Evolutionary conservation across 2,888 invertebrate species (phyloP), one percentile per base, ranked within the genome.

Genomic region (Galeruca laticollis): DNA sequence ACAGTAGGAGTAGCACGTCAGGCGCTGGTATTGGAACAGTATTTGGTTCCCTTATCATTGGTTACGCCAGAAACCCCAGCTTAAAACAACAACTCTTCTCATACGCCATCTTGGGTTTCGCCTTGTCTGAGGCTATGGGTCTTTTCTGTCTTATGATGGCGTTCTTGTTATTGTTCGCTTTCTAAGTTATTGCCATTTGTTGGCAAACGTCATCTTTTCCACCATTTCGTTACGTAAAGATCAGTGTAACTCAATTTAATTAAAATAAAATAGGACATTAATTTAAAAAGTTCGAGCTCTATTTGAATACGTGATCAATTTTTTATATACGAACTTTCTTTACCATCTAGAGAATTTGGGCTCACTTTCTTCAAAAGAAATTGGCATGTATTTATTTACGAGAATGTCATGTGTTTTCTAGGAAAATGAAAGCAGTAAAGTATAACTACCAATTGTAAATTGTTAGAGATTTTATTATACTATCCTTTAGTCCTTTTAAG

Each of bases 81-180:
- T 90, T 98, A 83, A 98, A 98, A 88, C 97, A 97, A 87, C 97
- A 98, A 88, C 91, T 98, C 76, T 98, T 98, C 92, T 97, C 97
- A 80, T 98, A 98, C 85, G 97, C 98, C 90, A 97, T 98, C 88
- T 88, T 98, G 87, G 98, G 97, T 82, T 98, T 98, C 87, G 98
- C 98, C 89, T 89, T 98, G 87, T 97, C 97, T 84, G 98, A 98
- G 89, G 98, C 98, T 87, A 98, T 98, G 98, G 98, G 98, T 89
- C 94, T 98, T 79, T 98, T 98, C 92, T 98, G 98, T 93, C 93
- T 98, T 88, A 97, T 98, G 96, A 98, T 98, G 97, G 97, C 97
- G 87, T 98, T 98, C 93, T 89, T 98, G 87, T 90, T 98, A 87
- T 89, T 98, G 87, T 98, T 97, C 90, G 97, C 98, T 89, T 96